Evolutionary conservation across 2,797 vertebrate species (phyloP), one percentile per base, ranked within the genome.

Genomic region (Anolis apletophallus): DNA sequence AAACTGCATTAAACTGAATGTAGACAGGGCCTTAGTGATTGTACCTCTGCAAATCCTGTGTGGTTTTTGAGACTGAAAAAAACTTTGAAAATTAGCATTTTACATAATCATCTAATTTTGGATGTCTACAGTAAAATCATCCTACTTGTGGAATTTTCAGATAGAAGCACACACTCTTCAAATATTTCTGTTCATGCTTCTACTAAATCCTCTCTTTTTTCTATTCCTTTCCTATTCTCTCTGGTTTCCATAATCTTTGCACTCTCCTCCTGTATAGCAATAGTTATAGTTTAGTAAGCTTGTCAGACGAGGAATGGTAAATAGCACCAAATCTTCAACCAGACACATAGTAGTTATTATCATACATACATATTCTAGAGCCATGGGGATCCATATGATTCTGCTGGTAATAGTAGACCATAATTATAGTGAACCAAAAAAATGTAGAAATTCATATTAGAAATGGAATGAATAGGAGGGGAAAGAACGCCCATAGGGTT

Each of bases 391-490:
- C 5, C 13, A 5, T 77, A 17, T 12, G 16, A 11, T 55, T 34
- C 12, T 75, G 11, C 12, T 54, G 50, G 50, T 55, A 16, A 57
- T 77, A 17, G 17, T 57, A 77, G 55, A 57, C 9, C 6, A 64
- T 26, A 61, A 64, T 61, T 80, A 16, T 50, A 14, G 5, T 36
- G 50, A n/a, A 21, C 14, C 23, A 68, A 21, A 21, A n/a, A 46
- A 36, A 23, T 19, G 19, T 0, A 54, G 32, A 26, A 5, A 11
- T 46, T 46, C 14, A 1, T 26, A 50, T 5, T 19, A 11, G 14
- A 17, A 3, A 1, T 1, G 26, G 0, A 59, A 29, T 1, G 16
- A 34, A 16, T 10, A 29, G 52, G 21, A 34, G 13, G 1, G 2
- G 0, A 50, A 14, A 32, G 10, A 46, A 26, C 10, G n/a, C 32